These are phyloP conservation scores for Oscheius sp. DNA, from an alignment of 2,888 invertebrate species.

Conservation along the genomic window DNA sequence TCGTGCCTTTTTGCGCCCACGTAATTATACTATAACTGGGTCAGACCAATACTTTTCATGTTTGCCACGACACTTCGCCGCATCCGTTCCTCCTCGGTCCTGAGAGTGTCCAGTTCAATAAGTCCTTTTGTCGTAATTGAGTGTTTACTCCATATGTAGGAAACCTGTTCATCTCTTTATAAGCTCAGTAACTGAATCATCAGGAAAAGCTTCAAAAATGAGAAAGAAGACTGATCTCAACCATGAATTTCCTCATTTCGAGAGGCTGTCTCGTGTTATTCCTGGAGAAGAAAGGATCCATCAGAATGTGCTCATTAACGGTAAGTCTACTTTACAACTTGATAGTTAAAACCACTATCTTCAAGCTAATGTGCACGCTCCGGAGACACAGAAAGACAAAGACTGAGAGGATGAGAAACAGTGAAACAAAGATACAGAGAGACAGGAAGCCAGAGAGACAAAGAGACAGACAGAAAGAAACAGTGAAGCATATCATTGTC, in stretches of 20 bases:
- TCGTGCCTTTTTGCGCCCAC: no score
- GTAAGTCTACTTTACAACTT: conserved; percentile 38
- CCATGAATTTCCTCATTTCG: conserved; percentile 43
- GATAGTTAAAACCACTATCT: not conserved
- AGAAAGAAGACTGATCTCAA: conserved; percentile 33
- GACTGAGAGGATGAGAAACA: no score
- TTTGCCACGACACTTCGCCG: conserved; percentile 12
- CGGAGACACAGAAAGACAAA: no score
- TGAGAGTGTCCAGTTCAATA: no score
- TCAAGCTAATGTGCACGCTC: no score
- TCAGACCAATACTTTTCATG: conserved; percentile 3
- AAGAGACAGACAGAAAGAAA: not conserved
- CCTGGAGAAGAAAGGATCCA: conserved; percentile 63
- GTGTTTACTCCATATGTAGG: no score
- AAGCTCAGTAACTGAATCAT: no score
- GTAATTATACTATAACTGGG: conserved; percentile 28
- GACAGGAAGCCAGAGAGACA: not conserved
- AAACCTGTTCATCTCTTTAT: no score
- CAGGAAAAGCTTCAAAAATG: not conserved
- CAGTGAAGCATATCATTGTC: not conserved
- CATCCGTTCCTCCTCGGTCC: not conserved
- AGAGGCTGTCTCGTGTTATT: conserved; percentile 53
- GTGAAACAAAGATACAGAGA: no score
- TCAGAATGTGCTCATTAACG: conserved; percentile 54
- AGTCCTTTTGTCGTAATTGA: no score